Conservation (phyloP, 2,888 invertebrate genomes). For the Drosophila affinis region DNA sequence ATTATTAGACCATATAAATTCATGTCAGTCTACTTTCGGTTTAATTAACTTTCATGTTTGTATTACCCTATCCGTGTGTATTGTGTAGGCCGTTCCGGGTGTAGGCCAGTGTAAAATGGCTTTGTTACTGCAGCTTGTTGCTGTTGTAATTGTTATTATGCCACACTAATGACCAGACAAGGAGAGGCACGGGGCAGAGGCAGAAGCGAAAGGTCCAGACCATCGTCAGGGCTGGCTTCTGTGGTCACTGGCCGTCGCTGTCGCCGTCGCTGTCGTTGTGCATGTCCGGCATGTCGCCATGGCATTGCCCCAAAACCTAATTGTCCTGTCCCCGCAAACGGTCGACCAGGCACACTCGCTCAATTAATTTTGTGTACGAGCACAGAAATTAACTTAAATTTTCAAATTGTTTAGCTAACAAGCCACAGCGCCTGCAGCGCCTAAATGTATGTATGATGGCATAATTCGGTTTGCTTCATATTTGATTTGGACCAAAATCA, state of each 20-base stretch:
- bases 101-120: slow-evolving; percentile 60
- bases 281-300: slow-evolving; percentile 31
- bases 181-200: background rate
- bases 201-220: too few species aligned
- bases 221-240: slow-evolving; percentile 20
- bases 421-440: slow-evolving; percentile 6
- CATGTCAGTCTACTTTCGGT: slow-evolving; percentile 75
- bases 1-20: slow-evolving; percentile 78
- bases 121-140: slow-evolving; percentile 14
- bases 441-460: background rate
- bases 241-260: slow-evolving; percentile 21
- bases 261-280: slow-evolving; percentile 19
- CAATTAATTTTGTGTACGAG: slow-evolving; percentile 42
- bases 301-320: slow-evolving; percentile 60
- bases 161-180: slow-evolving; percentile 2
- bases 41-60: slow-evolving; percentile 80
- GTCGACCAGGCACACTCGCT: slow-evolving; percentile 39
- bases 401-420: slow-evolving; percentile 33
- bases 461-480: slow-evolving; percentile 14
- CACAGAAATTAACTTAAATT: slow-evolving; percentile 23
- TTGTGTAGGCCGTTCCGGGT: slow-evolving; percentile 26
- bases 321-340: slow-evolving; percentile 54
- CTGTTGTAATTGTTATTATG: slow-evolving; percentile 38
- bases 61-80: slow-evolving; percentile 53
- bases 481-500: slow-evolving; percentile 13